Conservation (phyloP, 2,113 vertebrate species). For the Bubo scandiacus region DNA sequence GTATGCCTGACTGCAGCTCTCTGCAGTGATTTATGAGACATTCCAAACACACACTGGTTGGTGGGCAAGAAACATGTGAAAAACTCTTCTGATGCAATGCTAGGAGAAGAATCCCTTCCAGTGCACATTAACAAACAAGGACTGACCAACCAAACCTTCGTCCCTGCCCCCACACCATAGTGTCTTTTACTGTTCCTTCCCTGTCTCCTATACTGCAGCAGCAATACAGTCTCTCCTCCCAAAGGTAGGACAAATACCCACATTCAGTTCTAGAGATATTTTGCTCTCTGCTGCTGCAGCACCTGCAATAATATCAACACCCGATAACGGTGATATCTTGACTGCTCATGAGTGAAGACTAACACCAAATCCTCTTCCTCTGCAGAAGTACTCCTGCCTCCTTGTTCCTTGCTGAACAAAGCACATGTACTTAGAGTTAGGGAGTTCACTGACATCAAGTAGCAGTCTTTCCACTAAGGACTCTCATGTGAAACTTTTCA, state of each 20-base stretch:
- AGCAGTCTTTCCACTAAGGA: not conserved
- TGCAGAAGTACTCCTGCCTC: not conserved
- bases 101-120: not conserved
- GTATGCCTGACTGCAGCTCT: not conserved
- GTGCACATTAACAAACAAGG: not conserved
- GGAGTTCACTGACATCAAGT: not conserved
- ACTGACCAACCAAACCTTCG: not conserved
- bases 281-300: not conserved
- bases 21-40: not conserved
- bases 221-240: not conserved
- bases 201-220: not conserved
- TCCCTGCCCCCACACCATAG: not conserved
- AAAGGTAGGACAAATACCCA: not conserved
- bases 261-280: not conserved
- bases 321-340: not conserved
- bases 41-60: not conserved
- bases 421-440: not conserved
- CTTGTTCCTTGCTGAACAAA: not conserved
- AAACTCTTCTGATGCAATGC: not conserved
- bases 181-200: not conserved
- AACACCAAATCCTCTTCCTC: not conserved
- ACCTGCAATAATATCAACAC: not conserved
- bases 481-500: not conserved
- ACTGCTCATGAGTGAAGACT: not conserved
- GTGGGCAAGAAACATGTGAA: not conserved